Evolutionary conservation across 2,797 vertebrate species (phyloP).

Genomic region (Pantherophis alleghaniensis): DNA sequence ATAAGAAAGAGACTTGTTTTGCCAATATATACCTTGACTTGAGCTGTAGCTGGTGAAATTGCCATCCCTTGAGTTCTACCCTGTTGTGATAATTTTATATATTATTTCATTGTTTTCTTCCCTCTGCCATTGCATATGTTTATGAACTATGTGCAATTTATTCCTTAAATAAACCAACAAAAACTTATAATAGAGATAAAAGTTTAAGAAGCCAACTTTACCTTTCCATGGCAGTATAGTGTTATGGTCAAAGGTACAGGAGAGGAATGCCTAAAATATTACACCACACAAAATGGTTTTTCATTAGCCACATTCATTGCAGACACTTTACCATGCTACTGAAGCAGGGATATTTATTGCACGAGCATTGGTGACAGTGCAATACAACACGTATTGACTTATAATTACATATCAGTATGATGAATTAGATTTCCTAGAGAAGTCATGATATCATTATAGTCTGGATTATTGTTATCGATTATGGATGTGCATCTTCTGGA

Average conservation of each 20-base stretch:
- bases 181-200: not conserved
- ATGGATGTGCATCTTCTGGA: not conserved
- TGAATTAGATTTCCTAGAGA: not conserved
- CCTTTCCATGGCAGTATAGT: slow-evolving; percentile 17
- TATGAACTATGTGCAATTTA: not conserved
- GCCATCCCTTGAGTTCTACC: not conserved
- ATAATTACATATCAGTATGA: not conserved
- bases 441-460: not conserved
- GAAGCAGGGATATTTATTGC: not conserved
- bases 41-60: not conserved
- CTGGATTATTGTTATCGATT: no score
- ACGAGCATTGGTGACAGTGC: not conserved
- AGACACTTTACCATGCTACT: not conserved
- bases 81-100: not conserved
- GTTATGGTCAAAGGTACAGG: slow-evolving; percentile 15
- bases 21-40: not conserved
- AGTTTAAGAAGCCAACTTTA: not conserved
- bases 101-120: not conserved
- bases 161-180: not conserved
- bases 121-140: not conserved
- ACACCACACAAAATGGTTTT: not conserved
- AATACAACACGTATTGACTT: not conserved
- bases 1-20: not conserved
- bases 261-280: not conserved
- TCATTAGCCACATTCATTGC: not conserved